Conservation (phyloP, 2,888 invertebrate species). For the Amitus sp. region DNA sequence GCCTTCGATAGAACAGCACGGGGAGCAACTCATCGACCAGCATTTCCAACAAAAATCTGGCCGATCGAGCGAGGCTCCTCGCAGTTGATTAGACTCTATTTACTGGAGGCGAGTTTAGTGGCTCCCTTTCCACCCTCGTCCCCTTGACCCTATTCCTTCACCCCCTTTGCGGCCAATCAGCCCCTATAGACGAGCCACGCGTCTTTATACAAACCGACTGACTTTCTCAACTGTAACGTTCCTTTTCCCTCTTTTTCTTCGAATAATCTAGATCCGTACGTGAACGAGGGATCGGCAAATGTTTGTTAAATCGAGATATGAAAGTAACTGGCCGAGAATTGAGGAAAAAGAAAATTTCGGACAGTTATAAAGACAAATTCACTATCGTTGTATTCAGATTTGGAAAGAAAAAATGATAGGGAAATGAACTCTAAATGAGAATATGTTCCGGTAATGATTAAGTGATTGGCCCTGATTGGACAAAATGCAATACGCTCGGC, state of each 20-base stretch:
- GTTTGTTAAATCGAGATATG: slow-evolving; percentile 16
- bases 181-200: slow-evolving; percentile 60
- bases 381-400: no score
- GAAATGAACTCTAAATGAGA: no score
- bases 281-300: slow-evolving; percentile 24
- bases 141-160: slow-evolving; percentile 56
- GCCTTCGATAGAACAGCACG: slow-evolving; percentile 30
- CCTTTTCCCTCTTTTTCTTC: slow-evolving; percentile 13
- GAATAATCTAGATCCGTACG: slow-evolving; percentile 7
- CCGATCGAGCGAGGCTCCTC: slow-evolving; percentile 59
- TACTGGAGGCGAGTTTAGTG: slow-evolving; percentile 61
- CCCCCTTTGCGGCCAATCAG: slow-evolving; percentile 65
- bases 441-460: neutral
- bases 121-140: slow-evolving; percentile 44
- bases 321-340: neutral
- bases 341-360: no score
- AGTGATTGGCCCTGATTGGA: neutral
- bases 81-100: slow-evolving; percentile 65
- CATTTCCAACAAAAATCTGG: slow-evolving; percentile 60
- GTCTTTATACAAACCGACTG: slow-evolving; percentile 44
- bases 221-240: slow-evolving; percentile 25
- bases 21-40: slow-evolving; percentile 27
- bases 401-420: no score
- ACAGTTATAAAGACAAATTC: no score
- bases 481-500: neutral